Evolutionary conservation across 2,888 invertebrate species (phyloP).

Genomic region (Neelides folsomi): DNA sequence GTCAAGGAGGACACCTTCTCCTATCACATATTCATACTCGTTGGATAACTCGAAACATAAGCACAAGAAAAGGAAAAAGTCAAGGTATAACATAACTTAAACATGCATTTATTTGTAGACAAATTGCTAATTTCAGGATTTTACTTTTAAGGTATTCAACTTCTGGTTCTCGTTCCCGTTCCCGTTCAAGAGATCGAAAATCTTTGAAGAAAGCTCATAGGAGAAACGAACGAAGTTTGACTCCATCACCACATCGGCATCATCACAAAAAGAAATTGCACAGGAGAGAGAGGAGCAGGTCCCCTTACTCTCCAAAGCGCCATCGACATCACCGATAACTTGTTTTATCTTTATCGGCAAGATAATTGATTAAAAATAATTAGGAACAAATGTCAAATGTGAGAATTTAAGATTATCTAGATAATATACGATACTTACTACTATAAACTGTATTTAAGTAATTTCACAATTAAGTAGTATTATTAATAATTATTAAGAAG

Average conservation of each 20-base stretch:
- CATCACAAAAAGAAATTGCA: conserved; percentile 8
- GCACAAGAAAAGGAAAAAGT: conserved; percentile 36
- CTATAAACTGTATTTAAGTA: no score
- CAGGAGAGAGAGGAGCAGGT: conserved; percentile 11
- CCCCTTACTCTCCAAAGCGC: conserved; percentile 16
- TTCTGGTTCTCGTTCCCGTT: conserved; percentile 34
- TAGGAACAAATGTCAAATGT: no score
- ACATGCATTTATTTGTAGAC: no score
- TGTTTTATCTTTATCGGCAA: neutral
- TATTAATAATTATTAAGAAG: no score
- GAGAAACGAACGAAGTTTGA: conserved; percentile 26
- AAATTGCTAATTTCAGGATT: no score
- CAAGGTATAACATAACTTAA: no score
- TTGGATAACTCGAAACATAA: conserved; percentile 21
- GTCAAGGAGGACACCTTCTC: conserved; percentile 24
- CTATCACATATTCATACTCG: conserved; percentile 16
- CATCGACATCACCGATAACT: conserved; percentile 15
- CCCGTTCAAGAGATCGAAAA: conserved; percentile 34
- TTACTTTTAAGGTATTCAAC: conserved; percentile 21
- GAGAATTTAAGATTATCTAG: no score
- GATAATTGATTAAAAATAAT: no score
- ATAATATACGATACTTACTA: no score
- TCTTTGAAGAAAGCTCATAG: conserved; percentile 31
- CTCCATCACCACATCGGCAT: conserved; percentile 19
- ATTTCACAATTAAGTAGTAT: no score